Base-by-base conservation (phyloP, 2,797 vertebrate species). In the Clarias fuscus region DNA sequence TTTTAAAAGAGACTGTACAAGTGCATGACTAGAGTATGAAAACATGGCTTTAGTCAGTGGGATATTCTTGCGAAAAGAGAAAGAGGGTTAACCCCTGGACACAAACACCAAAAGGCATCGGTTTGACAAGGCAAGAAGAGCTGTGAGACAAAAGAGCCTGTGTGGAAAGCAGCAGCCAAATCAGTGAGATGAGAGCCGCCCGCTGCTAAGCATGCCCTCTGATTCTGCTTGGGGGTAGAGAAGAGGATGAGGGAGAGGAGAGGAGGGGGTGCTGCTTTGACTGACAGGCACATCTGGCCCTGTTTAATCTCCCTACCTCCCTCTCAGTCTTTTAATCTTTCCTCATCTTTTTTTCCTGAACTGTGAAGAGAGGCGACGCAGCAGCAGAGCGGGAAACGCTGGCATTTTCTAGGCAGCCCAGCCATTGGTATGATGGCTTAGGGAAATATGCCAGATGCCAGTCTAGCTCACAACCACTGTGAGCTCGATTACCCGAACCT, bases 231-330 rank as follows among this genome's bases (percentile, higher is more conserved):
- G 37, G 79, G 78, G 70, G 70, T 40, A 82, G 68, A 82, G 27
- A 33, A 81, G 77, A 81, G 84, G 53, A 56, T 56, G 53, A 56
- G 53, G 53, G 61, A 65, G 58, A 56, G 70, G 18, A 13, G 58
- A 33, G 61, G 56, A 61, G 84, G 85, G 76, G 82, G 75, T 86
- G 83, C 81, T 87, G 83, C 85, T 91, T 91, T 92, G 93, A 92
- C 87, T 92, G 90, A 94, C 92, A 84, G 90, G 92, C 90, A 92
- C 93, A 93, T 94, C 92, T 95, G 92, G 90, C 86, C 59, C 6
- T 86, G 87, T 89, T 90, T 89, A 89, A 88, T 87, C 85, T 84
- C 85, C 84, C 85, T 86, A 79, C 85, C 86, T 88, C 85, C 91
- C 88, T 88, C 84, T 91, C 91, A 91, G 86, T 86, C 85, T 61